Conservation (phyloP, 2,797 vertebrate species). For the Selene dorsalis region DNA sequence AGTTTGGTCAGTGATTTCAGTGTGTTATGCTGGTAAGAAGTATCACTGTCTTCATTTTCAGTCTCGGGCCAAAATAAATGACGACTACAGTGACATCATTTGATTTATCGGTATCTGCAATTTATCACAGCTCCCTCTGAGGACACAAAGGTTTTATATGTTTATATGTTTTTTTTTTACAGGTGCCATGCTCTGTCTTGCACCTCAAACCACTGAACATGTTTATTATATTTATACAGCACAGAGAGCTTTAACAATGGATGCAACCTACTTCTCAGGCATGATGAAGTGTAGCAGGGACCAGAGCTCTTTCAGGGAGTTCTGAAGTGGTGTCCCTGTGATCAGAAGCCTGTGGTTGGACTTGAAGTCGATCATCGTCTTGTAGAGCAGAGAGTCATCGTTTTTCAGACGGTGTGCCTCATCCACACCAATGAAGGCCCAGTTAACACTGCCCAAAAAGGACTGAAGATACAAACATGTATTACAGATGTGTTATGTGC, state of each 20-base stretch:
- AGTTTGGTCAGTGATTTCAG: background rate
- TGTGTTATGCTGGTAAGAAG: background rate
- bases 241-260: background rate
- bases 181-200: background rate
- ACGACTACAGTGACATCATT: background rate
- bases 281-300: slow-evolving; percentile 99
- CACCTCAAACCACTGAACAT: background rate
- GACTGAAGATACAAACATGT: slow-evolving; percentile 82
- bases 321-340: slow-evolving; percentile 98
- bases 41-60: background rate
- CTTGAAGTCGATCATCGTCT: slow-evolving; percentile 98
- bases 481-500: background rate
- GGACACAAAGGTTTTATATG: too few relatives aligned
- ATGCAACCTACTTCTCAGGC: slow-evolving; percentile 94
- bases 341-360: slow-evolving; percentile 98
- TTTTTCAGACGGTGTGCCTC: slow-evolving; percentile 99
- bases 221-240: background rate
- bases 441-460: slow-evolving; percentile 94
- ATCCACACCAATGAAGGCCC: slow-evolving; percentile 97
- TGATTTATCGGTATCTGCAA: background rate
- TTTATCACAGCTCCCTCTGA: background rate
- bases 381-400: slow-evolving; percentile 97
- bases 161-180: too few relatives aligned
- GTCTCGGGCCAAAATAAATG: background rate
- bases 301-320: slow-evolving; percentile 99